phyloP scores from a whole-genome alignment of 2,888 invertebrate genomes.

The Unio pictorum region DNA sequence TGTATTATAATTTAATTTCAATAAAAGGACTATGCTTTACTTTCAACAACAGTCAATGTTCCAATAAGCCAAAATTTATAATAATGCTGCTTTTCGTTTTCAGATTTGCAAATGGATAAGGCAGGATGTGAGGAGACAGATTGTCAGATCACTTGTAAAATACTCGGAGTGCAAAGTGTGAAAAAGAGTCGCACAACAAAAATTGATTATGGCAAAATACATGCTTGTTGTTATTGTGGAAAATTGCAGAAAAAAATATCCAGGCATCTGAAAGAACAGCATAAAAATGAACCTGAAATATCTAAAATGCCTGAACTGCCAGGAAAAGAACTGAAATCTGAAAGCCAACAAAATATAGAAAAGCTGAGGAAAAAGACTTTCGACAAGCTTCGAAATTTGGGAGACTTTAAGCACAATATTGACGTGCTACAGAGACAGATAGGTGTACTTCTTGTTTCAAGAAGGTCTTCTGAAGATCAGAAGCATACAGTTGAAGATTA shows the following conservation, averaged over 20 bases:
- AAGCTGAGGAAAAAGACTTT: background rate
- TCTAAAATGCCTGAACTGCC: background rate
- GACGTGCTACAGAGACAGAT: background rate
- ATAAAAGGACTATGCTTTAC: too few relatives aligned
- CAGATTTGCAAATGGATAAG: too few relatives aligned
- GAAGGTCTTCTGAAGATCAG: slow-evolving; percentile 1
- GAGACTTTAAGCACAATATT: slow-evolving; percentile 5
- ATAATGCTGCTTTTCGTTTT: too few relatives aligned
- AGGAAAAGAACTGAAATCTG: slow-evolving; percentile 3
- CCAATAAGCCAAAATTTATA: too few relatives aligned
- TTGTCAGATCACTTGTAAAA: too few relatives aligned
- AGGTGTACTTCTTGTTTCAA: slow-evolving; percentile 1
- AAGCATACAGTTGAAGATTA: slow-evolving; percentile 4
- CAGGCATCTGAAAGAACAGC: slow-evolving; percentile 1
- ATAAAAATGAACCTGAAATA: slow-evolving; percentile 3
- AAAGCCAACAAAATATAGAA: slow-evolving; percentile 2
- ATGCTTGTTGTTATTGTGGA: slow-evolving; percentile 4
- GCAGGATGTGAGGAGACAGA: too few relatives aligned
- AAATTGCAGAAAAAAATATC: slow-evolving; percentile 3
- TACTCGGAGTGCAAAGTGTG: too few relatives aligned
- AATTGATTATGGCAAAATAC: background rate
- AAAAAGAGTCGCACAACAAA: too few relatives aligned
- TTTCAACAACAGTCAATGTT: too few relatives aligned
- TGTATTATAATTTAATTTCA: too few relatives aligned
- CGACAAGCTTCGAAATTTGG: slow-evolving; percentile 1